Evolutionary conservation across 2,113 vertebrate species (phyloP), one percentile per base, ranked within the genome.

Genomic region (Machaerirhynchus nigripectus): DNA sequence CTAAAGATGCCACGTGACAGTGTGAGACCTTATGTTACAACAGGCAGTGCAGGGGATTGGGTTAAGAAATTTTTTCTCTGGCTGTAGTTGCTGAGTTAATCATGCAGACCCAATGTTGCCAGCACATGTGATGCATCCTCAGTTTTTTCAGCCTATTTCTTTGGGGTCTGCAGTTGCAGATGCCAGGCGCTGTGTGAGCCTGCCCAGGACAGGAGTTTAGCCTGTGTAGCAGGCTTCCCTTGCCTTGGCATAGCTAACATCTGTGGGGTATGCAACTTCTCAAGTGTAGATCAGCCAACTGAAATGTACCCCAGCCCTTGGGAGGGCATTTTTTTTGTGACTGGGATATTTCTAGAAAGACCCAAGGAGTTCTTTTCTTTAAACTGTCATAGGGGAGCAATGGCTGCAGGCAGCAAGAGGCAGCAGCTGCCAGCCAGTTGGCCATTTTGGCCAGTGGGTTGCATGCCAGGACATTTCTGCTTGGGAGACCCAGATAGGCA

Each of bases 301-400:
- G 35, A 90, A 92, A 79, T 1, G 0, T 26, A 40, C 63, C 15
- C 27, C 1, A 1, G 27, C 39, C 15, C 24, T 60, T 71, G 24
- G 12, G 18, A 83, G 31, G 52, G 31, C 3, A 13, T 60, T 71
- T 88, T 53, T 80, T 63, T 39, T 33, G 11, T 47, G n/a, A 7
- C 9, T 33, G 27, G 18, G 18, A 3, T 55, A 70, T 59, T 74
- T 95, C 35, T 50, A 70, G 50, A 23, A 73, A 85, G 33, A 85
- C 23, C 3, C 7, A 63, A 71, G 39, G 30, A 42, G 22, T 24
- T 57, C n/a, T 52, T 31, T 39, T 18, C 37, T 63, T 55, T 40
- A 40, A 69, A 23, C 0, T 1, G 14, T 70, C 2, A 3, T 15
- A 15, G 55, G 27, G 12, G 8, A 71, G 17, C 0, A 1, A n/a